phyloP scores from a whole-genome alignment of 2,888 invertebrate genomes.

The Coelinius sp. region DNA sequence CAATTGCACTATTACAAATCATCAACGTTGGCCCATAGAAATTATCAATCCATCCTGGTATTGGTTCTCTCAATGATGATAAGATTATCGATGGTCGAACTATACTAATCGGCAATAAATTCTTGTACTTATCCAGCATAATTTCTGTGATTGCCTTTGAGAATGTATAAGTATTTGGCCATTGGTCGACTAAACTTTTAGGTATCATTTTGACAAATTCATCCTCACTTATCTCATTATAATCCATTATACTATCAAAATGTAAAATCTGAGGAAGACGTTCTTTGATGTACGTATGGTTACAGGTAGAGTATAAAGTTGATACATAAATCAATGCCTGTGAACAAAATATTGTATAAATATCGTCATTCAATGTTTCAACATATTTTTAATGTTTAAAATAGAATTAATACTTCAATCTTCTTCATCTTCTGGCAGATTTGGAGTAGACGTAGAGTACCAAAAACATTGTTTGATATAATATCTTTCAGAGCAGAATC shows the following conservation, averaged over 20 bases:
- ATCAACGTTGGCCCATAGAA: constrained; percentile 83
- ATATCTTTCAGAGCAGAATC: not conserved
- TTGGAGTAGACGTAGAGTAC: not conserved
- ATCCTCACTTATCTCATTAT: not conserved
- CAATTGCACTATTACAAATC: constrained; percentile 72
- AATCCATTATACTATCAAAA: not conserved
- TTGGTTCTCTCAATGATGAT: constrained; percentile 70
- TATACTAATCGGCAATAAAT: constrained; percentile 80
- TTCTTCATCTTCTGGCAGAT: not conserved
- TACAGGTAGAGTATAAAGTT: not conserved
- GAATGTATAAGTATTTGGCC: constrained; percentile 90
- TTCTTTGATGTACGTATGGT: not conserved
- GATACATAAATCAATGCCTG: not conserved
- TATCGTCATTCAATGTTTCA: not conserved
- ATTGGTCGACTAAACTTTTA: constrained; percentile 72
- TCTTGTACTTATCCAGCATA: constrained; percentile 75
- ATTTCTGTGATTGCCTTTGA: constrained; percentile 89
- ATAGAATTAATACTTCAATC: not conserved
- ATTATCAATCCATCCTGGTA: constrained; percentile 84
- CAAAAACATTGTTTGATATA: not conserved
- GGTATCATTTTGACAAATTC: constrained; percentile 53
- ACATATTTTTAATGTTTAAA: too few species aligned
- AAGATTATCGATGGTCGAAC: constrained; percentile 84
- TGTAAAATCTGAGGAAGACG: not conserved
- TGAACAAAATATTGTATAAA: not conserved